Evolutionary conservation across 2,888 invertebrate genomes (phyloP), one percentile per base, ranked within the genome.

Genomic region (Zaprionus lineosus): DNA sequence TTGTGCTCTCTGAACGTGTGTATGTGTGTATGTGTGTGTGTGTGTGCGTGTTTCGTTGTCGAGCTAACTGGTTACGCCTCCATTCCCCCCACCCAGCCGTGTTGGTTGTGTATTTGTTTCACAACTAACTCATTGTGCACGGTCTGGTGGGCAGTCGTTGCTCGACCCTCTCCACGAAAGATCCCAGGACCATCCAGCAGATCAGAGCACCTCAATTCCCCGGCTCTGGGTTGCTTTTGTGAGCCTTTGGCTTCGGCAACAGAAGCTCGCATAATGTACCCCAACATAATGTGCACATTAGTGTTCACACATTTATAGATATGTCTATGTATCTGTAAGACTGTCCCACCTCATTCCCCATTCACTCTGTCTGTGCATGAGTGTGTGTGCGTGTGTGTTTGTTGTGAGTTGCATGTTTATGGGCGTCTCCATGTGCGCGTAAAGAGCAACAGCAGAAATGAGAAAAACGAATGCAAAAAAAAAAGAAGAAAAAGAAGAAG

Each of bases 261-360:
- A 56, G 61, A 69, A 69, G 50, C 63, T 60, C 65, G 67, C 72
- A 86, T 86, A 86, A 82, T 82, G 86, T 69, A 82, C 78, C 83
- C 64, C 74, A 84, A 74, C 86, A 86, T 86, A 86, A 82, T 82
- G 82, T 82, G 82, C 83, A 81, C 82, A 82, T 82, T 86, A 82
- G 86, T 86, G 81, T 81, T 86, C 84, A 68, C 81, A 81, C 86
- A 84, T 85, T 81, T 81, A 85, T 86, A 86, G 82, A 85, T 66
- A 60, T 65, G 71, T 74, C 48, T 53, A 46, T 53, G 43, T 48
- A 44, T 41, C 43, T 53, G 53, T 62, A 24, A 29, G 40, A 52
- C 41, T 61, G 57, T 57, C 41, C 48, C 31, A n/a, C n/a, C n/a
- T n/a, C n/a, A n/a, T n/a, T n/a, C n/a, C n/a, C n/a, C n/a, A n/a